A percentile compares a stretch with the other conserved stretches of the same genome.
Conservation (phyloP, 2,113 vertebrate species). For the Brevimyrus niger region DNA sequence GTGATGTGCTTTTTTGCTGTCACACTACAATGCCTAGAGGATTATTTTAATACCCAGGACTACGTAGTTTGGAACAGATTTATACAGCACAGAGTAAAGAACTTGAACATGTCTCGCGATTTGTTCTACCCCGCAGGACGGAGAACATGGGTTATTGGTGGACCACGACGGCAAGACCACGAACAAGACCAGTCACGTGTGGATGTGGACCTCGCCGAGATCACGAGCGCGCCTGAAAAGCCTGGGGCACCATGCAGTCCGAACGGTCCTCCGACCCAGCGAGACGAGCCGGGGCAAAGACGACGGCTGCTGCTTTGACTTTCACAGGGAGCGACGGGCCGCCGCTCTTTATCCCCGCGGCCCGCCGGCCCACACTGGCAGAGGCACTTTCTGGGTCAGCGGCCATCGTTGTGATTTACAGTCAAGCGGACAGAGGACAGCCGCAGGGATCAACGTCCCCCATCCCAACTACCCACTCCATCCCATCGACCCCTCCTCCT, state of each 20-base stretch:
- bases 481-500: background rate
- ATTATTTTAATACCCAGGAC: background rate
- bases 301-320: conserved; percentile 10
- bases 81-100: conserved; percentile 1
- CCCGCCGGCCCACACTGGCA: background rate
- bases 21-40: background rate
- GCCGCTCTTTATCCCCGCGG: background rate
- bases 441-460: background rate
- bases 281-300: background rate
- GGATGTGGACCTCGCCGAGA: background rate
- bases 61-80: background rate
- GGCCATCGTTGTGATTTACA: conserved; percentile 19
- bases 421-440: background rate
- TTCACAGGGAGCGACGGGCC: background rate
- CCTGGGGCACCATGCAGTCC: background rate
- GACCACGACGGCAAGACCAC: background rate
- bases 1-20: background rate
- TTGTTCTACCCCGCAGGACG: background rate
- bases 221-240: background rate
- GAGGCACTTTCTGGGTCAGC: conserved; percentile 12
- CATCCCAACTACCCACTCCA: background rate
- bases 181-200: background rate
- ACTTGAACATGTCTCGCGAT: background rate
- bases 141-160: too few species aligned
- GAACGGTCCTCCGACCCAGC: background rate